Percentiles rank a stretch among this genome's conserved stretches.
Conservation (phyloP, 1,140 invertebrate genomes). For the Paraescarpia echinospica region DNA sequence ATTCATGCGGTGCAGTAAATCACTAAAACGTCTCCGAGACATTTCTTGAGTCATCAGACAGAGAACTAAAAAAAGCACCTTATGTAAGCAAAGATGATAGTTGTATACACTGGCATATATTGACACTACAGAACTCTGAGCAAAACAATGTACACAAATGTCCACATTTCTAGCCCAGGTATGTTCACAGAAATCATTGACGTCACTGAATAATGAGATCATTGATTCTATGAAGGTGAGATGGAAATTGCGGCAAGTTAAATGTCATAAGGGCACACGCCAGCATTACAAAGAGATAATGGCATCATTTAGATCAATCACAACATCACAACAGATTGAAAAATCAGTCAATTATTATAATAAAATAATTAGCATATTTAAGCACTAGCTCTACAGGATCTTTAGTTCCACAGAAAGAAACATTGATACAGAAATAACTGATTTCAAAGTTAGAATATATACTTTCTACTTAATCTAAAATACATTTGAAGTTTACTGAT, state of each 20-base stretch:
- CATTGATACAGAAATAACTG: too few relatives aligned
- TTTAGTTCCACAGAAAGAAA: too few relatives aligned
- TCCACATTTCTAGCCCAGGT: neutral
- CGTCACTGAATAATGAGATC: neutral
- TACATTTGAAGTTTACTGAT: neutral
- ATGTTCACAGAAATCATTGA: neutral
- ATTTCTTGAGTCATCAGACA: neutral
- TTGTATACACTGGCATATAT: neutral
- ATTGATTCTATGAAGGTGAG: neutral
- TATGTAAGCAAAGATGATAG: neutral
- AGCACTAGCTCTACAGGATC: neutral
- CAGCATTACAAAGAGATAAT: neutral
- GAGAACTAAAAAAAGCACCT: neutral
- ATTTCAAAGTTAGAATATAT: too few relatives aligned
- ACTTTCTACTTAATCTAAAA: neutral
- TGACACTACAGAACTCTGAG: neutral
- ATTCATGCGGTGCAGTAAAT: neutral
- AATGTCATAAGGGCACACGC: neutral
- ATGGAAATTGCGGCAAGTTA: neutral
- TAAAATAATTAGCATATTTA: neutral
- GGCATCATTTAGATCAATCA: neutral
- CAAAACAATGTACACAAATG: neutral
- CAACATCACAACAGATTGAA: neutral
- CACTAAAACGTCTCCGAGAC: neutral
- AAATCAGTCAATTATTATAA: neutral